phyloP scores from a whole-genome alignment of 2,797 vertebrate species.

The Gymnopithys bicolor region DNA sequence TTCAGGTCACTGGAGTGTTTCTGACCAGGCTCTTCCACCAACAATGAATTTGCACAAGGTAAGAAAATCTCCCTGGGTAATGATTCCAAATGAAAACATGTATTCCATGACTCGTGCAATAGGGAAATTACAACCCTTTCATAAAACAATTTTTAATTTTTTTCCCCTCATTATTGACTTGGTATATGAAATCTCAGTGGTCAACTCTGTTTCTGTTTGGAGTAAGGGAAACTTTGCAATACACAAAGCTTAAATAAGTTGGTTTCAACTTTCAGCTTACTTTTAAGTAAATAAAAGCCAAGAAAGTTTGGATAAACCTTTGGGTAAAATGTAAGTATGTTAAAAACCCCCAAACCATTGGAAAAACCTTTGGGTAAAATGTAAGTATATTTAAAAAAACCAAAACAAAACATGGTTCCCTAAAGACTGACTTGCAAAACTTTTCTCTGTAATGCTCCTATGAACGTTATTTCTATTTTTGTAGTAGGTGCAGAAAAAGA shows the following conservation, averaged over 20 bases:
- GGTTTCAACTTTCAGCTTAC: not conserved
- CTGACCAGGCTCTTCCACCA: not conserved
- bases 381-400: not conserved
- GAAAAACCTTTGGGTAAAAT: not conserved
- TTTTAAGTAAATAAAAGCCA: not conserved
- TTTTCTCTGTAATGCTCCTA: not conserved
- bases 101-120: not conserved
- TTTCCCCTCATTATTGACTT: not conserved
- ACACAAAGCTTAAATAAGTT: not conserved
- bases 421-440: not conserved
- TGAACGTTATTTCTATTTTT: not conserved
- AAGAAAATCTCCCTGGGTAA: not conserved
- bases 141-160: fast-evolving
- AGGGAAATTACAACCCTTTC: not conserved
- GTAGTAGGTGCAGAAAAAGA: not conserved
- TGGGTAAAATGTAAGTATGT: not conserved
- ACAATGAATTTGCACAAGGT: not conserved
- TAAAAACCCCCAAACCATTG: not conserved
- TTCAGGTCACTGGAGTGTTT: not conserved
- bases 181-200: not conserved
- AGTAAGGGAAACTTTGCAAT: not conserved
- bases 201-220: not conserved
- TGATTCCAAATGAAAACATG: not conserved
- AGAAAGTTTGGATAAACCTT: not conserved
- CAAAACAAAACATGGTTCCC: not conserved